Conservation (phyloP, 2,113 vertebrate species). For the Mustelus asterias region DNA sequence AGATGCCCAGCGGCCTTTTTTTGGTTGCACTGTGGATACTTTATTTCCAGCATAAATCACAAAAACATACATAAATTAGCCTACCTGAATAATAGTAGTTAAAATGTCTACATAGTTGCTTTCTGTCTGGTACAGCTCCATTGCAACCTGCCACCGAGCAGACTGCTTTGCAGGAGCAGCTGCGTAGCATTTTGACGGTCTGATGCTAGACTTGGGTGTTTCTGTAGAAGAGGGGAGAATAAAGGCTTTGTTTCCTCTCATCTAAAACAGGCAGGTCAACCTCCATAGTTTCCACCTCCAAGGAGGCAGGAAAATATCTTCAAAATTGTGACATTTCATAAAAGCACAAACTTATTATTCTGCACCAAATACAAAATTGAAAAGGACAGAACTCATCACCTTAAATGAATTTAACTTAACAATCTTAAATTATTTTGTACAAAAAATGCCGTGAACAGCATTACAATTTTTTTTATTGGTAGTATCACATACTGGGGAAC, state of each 20-base stretch:
- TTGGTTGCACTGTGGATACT: not conserved
- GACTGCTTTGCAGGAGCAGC: slow-evolving; percentile 77
- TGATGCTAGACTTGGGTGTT: slow-evolving; percentile 65
- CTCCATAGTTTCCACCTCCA: not conserved
- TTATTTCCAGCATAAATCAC: not conserved
- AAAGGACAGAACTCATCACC: not conserved
- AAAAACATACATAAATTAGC: not conserved
- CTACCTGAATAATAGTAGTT: slow-evolving; percentile 86
- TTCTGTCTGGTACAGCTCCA: slow-evolving; percentile 96
- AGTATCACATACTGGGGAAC: not conserved
- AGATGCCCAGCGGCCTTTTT: not conserved
- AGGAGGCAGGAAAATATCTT: not conserved
- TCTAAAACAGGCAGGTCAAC: not conserved
- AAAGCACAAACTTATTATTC: not conserved
- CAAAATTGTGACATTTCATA: not conserved
- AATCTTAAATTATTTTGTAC: not conserved
- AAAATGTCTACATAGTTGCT: slow-evolving; percentile 97
- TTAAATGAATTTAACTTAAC: not conserved
- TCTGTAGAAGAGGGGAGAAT: slow-evolving; percentile 42
- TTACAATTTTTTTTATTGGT: not conserved
- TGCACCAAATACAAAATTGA: not conserved
- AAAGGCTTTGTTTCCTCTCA: not conserved
- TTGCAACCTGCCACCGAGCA: slow-evolving; percentile 95
- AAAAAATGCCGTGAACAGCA: not conserved
- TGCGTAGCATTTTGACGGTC: slow-evolving; percentile 74